phyloP scores from a whole-genome alignment of 2,797 vertebrate genomes.

The Trachurus trachurus region DNA sequence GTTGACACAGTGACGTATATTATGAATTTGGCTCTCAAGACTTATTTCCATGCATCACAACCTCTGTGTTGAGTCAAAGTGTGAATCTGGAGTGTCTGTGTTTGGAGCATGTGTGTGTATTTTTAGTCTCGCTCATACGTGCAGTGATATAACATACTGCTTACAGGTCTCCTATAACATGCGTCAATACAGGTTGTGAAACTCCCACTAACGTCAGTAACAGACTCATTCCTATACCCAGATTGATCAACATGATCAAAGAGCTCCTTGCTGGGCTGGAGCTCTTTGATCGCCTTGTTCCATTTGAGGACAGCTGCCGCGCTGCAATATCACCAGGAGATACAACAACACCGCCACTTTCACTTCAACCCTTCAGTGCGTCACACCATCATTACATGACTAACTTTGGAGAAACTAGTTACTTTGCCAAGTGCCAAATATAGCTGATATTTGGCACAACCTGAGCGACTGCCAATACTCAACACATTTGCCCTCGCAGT shows the following conservation, averaged over 20 bases:
- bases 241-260: conserved; percentile 23
- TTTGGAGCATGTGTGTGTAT: conserved; percentile 6
- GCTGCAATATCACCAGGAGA: conserved; percentile 37
- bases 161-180: conserved; percentile 4
- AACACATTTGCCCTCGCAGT: conserved; percentile 1
- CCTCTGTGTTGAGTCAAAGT: conserved; percentile 25
- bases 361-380: conserved; percentile 47
- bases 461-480: background rate
- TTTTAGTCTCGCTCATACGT: background rate
- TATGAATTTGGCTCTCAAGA: background rate
- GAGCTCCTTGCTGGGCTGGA: background rate
- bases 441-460: conserved; percentile 32
- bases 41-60: background rate
- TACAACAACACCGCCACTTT: conserved; percentile 25
- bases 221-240: conserved; percentile 44
- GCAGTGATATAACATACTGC: background rate
- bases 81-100: background rate
- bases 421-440: conserved; percentile 41
- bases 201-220: conserved; percentile 41
- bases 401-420: conserved; percentile 23
- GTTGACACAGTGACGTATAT: background rate
- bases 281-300: conserved; percentile 22
- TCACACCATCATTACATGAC: conserved; percentile 47
- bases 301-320: conserved; percentile 6
- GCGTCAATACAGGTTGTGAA: conserved; percentile 44